A percentile compares a stretch with the other conserved stretches of the same genome.
Conservation (phyloP, 2,797 vertebrate species). For the Sebastes itinus region DNA sequence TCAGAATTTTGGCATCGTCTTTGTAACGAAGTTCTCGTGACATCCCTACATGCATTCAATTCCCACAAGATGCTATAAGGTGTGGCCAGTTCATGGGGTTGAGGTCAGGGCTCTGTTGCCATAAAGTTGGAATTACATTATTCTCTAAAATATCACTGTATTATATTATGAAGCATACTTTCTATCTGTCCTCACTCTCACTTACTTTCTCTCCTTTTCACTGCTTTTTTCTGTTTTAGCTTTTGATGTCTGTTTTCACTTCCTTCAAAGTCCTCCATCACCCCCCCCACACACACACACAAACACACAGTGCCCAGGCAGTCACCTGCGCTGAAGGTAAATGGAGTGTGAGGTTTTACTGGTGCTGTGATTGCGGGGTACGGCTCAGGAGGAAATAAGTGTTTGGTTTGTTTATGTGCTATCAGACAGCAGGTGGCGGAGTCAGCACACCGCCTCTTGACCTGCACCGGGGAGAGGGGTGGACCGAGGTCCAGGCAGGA, state of each 20-base stretch:
- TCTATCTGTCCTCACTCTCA: background rate
- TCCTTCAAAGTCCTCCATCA: background rate
- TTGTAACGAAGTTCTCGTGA: too few relatives aligned
- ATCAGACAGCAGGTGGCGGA: conserved; percentile 82
- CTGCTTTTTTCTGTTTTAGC: background rate
- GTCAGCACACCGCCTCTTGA: conserved; percentile 55
- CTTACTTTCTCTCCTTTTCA: background rate
- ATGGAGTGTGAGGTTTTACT: conserved; percentile 85
- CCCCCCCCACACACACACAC: background rate
- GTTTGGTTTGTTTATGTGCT: conserved; percentile 73
- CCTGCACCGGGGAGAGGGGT: conserved; percentile 20
- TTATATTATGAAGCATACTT: too few relatives aligned
- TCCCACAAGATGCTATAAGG: too few relatives aligned
- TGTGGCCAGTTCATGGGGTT: too few relatives aligned
- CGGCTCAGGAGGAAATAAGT: conserved; percentile 76
- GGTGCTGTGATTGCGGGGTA: conserved; percentile 79
- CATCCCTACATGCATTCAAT: too few relatives aligned
- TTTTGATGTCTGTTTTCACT: background rate
- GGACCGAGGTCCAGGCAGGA: conserved; percentile 10
- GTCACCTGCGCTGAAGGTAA: conserved; percentile 82
- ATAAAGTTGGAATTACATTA: too few relatives aligned
- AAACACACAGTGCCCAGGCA: conserved; percentile 46
- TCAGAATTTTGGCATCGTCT: too few relatives aligned
- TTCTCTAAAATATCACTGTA: too few relatives aligned
- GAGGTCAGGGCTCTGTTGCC: too few relatives aligned